These are phyloP conservation scores for Diabrotica undecimpunctata DNA, from an alignment of 1,140 invertebrate genomes.

Conservation along the genomic window DNA sequence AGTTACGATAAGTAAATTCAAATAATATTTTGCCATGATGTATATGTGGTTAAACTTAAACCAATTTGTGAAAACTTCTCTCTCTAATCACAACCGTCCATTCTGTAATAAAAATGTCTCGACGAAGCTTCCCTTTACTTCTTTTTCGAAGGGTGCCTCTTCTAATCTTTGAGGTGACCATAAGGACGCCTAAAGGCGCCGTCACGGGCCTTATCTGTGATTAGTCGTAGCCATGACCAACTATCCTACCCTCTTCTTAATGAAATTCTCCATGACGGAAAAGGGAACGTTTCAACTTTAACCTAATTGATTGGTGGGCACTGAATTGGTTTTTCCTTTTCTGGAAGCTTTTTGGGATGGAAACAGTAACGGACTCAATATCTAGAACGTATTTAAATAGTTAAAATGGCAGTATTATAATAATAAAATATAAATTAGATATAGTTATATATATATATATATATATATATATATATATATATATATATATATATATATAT, in stretches of 20 bases:
- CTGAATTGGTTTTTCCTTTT: slow-evolving; percentile 13
- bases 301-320: slow-evolving; percentile 27
- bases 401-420: too few species aligned
- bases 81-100: too few species aligned
- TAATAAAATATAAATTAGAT: too few species aligned
- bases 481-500: too few species aligned
- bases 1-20: too few species aligned
- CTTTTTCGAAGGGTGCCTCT: slow-evolving; percentile 4
- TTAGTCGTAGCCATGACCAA: slow-evolving; percentile 20
- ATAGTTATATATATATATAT: too few species aligned
- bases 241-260: slow-evolving; percentile 23
- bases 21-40: too few species aligned
- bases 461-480: too few species aligned
- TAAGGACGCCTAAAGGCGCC: neutral
- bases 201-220: slow-evolving; percentile 21
- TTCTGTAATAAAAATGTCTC: too few species aligned
- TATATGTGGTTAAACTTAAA: too few species aligned
- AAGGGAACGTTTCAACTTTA: slow-evolving; percentile 23
- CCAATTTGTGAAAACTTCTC: too few species aligned
- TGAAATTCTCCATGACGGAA: slow-evolving; percentile 23
- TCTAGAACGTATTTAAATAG: too few species aligned
- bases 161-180: slow-evolving; percentile 24
- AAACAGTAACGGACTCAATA: neutral
- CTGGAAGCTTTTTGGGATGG: neutral
- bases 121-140: neutral